Percentiles rank a stretch among this genome's conserved stretches.
These are phyloP conservation scores for Serinus canaria DNA, from an alignment of 2,113 vertebrate genomes.

Conservation along the genomic window DNA sequence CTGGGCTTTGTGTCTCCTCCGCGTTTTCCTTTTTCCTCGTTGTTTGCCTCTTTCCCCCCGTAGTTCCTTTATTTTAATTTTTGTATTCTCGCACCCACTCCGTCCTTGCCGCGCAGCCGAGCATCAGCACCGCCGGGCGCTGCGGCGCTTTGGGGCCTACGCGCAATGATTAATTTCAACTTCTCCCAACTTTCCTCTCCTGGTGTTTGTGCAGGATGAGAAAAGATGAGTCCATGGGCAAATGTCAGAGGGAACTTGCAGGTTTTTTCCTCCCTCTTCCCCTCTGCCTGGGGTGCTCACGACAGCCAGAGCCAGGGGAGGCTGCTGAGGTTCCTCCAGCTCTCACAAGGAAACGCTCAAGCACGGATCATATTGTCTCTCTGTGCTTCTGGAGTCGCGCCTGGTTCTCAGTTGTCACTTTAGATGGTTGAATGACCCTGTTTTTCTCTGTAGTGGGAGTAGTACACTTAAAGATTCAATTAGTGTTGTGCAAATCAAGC, in stretches of 20 bases:
- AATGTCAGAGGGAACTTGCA: not conserved
- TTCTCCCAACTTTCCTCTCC: not conserved
- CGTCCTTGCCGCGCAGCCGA: not conserved
- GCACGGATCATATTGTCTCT: slow-evolving; percentile 17
- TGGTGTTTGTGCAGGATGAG: not conserved
- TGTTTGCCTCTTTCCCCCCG: not conserved
- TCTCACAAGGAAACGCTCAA: not conserved
- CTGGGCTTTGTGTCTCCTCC: slow-evolving; percentile 4
- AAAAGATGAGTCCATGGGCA: not conserved
- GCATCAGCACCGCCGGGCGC: not conserved
- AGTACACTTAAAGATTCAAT: slow-evolving; percentile 30
- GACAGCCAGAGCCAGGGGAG: not conserved
- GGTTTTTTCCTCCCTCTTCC: not conserved
- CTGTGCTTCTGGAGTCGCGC: slow-evolving; percentile 26
- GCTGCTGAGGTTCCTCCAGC: not conserved
- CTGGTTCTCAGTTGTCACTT: slow-evolving; percentile 43
- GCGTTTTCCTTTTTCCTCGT: not conserved
- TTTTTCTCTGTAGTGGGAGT: slow-evolving; percentile 10
- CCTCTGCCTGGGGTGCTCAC: not conserved
- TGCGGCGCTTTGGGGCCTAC: slow-evolving; percentile 31
- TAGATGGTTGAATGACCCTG: not conserved
- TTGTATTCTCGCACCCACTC: not conserved
- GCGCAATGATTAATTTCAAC: not conserved
- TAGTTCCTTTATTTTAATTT: too few relatives aligned
- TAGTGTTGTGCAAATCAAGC: slow-evolving; percentile 32